Base-by-base conservation (phyloP, 1,140 invertebrate species). In the Coelopa frigida region DNA sequence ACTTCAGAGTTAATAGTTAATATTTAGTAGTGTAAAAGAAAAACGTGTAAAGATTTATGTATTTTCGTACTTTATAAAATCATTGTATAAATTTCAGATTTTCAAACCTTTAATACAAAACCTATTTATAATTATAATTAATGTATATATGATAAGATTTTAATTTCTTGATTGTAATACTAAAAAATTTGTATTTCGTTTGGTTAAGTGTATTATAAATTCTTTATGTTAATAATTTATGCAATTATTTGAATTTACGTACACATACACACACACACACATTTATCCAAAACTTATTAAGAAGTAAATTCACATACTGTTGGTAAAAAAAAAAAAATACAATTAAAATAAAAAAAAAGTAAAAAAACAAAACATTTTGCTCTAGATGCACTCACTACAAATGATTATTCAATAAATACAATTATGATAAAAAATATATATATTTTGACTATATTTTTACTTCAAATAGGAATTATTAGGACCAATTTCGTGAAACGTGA, bases 381-480 rank as follows among this genome's bases (percentile, higher is more conserved):
- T 65, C 61, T 65, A 65, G 59, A 65, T 59, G 61, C 61, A 65
- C 61, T 65, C 57, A 65, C 52, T 51, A 56, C 57, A 58, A 65
- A 65, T 38, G 24, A 65, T 63, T 65, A 65, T 63, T 53, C 61
- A 65, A 65, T 65, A 65, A 50, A 50, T 41, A 65, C 58, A 50
- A 58, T 65, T 61, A 65, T 58, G 24, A 61, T 59, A 58, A 58
- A 65, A 64, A 61, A 64, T 53, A 63, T 59, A 32, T 33, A 11
- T 10, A 8, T 37, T 37, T 11, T 15, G 37, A 7, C n/a, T 39
- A 37, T 37, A 37, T 17, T 20, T 37, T 12, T 12, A 37, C 18
- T 18, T 37, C 18, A 18, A 37, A 37, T 20, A 37, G 1, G n/a
- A n/a, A n/a, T n/a, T n/a, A n/a, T n/a, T n/a, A n/a, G n/a, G n/a